These are phyloP conservation scores for Hypolimnas misippus DNA, from an alignment of 2,888 invertebrate genomes.

Conservation along the genomic window DNA sequence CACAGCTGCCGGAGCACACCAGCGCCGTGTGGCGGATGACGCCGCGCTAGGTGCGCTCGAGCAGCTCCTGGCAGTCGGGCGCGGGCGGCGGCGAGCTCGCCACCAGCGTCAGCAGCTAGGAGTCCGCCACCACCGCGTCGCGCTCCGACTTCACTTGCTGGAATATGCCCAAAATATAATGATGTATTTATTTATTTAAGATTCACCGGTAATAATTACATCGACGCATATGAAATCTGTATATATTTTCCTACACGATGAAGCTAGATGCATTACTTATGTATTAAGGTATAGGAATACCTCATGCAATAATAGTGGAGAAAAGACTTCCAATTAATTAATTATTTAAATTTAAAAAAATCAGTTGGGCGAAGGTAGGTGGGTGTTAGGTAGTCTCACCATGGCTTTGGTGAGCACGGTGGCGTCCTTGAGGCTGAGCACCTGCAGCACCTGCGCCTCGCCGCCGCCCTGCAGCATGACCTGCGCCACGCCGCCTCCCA, in stretches of 20 bases:
- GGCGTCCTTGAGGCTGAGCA: constrained; percentile 93
- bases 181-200: too few species aligned
- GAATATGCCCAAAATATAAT: too few species aligned
- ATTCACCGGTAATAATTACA: too few species aligned
- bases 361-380: too few species aligned
- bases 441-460: constrained; percentile 91
- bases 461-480: constrained; percentile 91
- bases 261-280: too few species aligned
- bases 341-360: too few species aligned
- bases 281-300: too few species aligned
- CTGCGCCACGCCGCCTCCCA: constrained; percentile 91
- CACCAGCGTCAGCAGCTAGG: constrained; percentile 73
- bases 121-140: constrained; percentile 83
- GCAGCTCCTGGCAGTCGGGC: constrained; percentile 45
- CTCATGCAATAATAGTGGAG: too few species aligned
- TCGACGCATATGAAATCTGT: too few species aligned
- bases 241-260: too few species aligned
- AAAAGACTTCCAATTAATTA: too few species aligned
- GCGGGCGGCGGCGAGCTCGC: constrained; percentile 44
- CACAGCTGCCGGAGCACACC: neutral
- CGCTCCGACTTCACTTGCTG: constrained; percentile 90
- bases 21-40: constrained; percentile 18
- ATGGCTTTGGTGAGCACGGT: constrained; percentile 92
- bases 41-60: constrained; percentile 36
- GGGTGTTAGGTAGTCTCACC: constrained; percentile 71